phyloP scores from a whole-genome alignment of 2,113 vertebrate species.

The Bos indicus region DNA sequence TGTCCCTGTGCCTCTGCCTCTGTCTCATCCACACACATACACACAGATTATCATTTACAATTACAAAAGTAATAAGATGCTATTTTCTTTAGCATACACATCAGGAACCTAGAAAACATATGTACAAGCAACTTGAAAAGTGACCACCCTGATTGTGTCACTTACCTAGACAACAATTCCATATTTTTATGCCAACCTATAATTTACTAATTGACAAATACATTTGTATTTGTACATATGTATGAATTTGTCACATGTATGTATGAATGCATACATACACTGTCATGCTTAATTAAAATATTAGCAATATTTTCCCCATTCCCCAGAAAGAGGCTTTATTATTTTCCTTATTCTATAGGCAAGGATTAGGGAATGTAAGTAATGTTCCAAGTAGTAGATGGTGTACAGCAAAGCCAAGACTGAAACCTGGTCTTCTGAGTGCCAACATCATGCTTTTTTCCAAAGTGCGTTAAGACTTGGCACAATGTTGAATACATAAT shows the following conservation, averaged over 20 bases:
- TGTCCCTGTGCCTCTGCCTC: not conserved
- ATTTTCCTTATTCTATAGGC: not conserved
- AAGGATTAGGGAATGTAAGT: not conserved
- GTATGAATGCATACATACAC: not conserved
- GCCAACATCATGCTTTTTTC: not conserved
- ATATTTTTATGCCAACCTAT: not conserved
- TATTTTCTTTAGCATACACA: conserved; percentile 7
- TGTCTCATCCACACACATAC: not conserved
- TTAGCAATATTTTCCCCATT: not conserved
- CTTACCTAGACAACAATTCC: not conserved
- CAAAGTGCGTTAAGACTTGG: not conserved
- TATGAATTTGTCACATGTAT: not conserved
- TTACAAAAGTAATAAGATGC: not conserved
- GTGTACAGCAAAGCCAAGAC: not conserved
- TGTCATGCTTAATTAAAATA: not conserved
- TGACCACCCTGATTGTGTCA: not conserved
- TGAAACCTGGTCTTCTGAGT: not conserved
- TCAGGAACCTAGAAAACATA: not conserved
- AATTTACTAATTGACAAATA: not conserved
- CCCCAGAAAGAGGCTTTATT: not conserved
- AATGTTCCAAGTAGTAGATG: not conserved
- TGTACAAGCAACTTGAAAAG: not conserved
- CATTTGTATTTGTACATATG: not conserved
- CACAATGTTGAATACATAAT: not conserved
- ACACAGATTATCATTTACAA: not conserved